phyloP scores from a whole-genome alignment of 2,888 invertebrate genomes.

The Eledona agricola region DNA sequence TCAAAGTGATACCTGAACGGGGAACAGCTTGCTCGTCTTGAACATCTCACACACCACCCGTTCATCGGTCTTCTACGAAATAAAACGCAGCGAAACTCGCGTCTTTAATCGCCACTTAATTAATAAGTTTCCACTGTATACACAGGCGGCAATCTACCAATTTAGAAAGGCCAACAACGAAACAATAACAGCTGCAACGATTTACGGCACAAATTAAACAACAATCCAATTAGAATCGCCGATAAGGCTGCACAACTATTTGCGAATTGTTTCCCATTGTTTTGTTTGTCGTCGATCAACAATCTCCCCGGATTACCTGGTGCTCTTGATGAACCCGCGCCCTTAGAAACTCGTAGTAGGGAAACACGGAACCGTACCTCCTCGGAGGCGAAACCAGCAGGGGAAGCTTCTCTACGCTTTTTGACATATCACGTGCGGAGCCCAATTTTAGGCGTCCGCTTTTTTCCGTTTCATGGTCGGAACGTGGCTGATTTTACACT shows the following conservation, averaged over 20 bases:
- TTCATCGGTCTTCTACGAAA: constrained; percentile 7
- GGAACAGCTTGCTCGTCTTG: constrained; percentile 32
- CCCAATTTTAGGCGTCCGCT: not conserved
- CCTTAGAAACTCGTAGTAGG: constrained; percentile 70
- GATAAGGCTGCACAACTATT: constrained; percentile 28
- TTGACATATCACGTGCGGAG: constrained; percentile 22
- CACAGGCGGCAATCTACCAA: constrained; percentile 30
- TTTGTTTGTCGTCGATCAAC: not conserved
- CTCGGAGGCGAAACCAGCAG: constrained; percentile 59
- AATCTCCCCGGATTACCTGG: constrained; percentile 42
- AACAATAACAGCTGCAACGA: constrained; percentile 22
- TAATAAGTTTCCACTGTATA: constrained; percentile 22
- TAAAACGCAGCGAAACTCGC: constrained; percentile 12
- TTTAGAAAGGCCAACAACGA: constrained; percentile 25
- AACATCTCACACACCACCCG: constrained; percentile 32
- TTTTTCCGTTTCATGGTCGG: constrained; percentile 14
- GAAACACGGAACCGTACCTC: constrained; percentile 70
- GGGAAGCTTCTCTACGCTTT: constrained; percentile 51
- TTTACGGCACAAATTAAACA: constrained; percentile 1
- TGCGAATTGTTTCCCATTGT: constrained; percentile 14
- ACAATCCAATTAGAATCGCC: constrained; percentile 5
- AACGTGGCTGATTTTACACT: constrained; percentile 16
- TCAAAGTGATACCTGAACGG: constrained; percentile 22
- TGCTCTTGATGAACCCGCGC: constrained; percentile 59
- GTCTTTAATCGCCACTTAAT: constrained; percentile 24